Evolutionary conservation across 1,140 invertebrate genomes (phyloP).

Genomic region (Aphelinus certus): DNA sequence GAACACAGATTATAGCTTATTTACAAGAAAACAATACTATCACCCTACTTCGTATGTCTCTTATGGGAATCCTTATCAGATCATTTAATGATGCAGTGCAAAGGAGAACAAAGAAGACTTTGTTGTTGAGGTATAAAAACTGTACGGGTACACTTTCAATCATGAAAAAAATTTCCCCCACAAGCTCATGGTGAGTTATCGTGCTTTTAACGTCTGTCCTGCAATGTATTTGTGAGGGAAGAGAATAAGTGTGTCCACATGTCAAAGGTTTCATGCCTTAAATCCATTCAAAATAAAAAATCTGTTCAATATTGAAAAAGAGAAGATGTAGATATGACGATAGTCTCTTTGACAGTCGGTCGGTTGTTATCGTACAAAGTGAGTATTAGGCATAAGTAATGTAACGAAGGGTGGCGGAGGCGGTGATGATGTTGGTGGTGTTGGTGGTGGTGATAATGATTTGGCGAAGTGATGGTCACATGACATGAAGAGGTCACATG

Average conservation of each 20-base stretch:
- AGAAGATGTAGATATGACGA: slow-evolving; percentile 1
- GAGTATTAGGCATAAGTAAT: slow-evolving; percentile 12
- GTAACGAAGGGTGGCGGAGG: slow-evolving; percentile 13
- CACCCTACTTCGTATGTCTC: not conserved
- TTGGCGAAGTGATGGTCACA: slow-evolving; percentile 57
- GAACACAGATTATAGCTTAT: slow-evolving; percentile 26
- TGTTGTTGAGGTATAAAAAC: slow-evolving; percentile 17
- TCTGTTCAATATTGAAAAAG: not conserved
- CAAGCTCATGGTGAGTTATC: slow-evolving; percentile 6
- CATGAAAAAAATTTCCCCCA: not conserved
- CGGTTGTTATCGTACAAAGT: slow-evolving; percentile 4
- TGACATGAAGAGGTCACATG: slow-evolving; percentile 64
- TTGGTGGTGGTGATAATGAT: slow-evolving; percentile 37
- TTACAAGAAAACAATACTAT: slow-evolving; percentile 5
- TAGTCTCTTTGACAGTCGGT: not conserved
- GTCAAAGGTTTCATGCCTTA: slow-evolving; percentile 24
- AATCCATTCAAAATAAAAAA: slow-evolving; percentile 5
- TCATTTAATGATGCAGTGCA: slow-evolving; percentile 15
- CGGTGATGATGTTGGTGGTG: slow-evolving; percentile 25
- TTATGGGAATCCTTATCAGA: not conserved
- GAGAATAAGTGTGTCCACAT: slow-evolving; percentile 12
- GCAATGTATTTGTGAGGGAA: slow-evolving; percentile 1
- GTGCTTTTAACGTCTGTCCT: slow-evolving; percentile 22
- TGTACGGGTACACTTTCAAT: slow-evolving; percentile 8
- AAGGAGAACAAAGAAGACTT: slow-evolving; percentile 21